Conservation (phyloP, 2,888 invertebrate species). For the Neoascia interrupta region DNA sequence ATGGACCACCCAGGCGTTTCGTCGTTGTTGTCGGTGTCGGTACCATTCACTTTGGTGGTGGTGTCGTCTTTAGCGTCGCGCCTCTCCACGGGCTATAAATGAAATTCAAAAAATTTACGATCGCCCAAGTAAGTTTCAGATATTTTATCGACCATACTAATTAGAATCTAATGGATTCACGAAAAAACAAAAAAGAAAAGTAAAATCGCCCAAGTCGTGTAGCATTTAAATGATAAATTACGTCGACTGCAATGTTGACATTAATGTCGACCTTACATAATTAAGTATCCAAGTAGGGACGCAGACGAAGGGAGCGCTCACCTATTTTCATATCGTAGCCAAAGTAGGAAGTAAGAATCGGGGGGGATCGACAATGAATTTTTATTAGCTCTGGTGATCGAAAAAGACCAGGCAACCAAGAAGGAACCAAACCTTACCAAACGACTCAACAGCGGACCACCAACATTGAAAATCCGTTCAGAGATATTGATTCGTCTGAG, state of each 20-base stretch:
- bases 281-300: no score
- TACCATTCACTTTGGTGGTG: slow-evolving; percentile 13
- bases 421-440: no score
- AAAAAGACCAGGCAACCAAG: no score
- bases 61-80: slow-evolving; percentile 24
- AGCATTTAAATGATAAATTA: slow-evolving; percentile 59
- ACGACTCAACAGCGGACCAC: no score
- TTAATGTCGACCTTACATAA: slow-evolving; percentile 58
- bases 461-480: slow-evolving; percentile 58
- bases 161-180: slow-evolving; percentile 56
- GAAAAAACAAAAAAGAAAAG: not conserved
- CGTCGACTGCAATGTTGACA: slow-evolving; percentile 55
- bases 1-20: slow-evolving; percentile 59
- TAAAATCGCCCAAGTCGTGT: slow-evolving; percentile 17
- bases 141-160: no score
- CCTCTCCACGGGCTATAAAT: slow-evolving; percentile 40
- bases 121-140: no score
- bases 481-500: slow-evolving; percentile 60
- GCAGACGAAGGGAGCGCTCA: no score
- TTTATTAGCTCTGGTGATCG: slow-evolving; percentile 23
- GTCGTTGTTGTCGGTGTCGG: no score
- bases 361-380: slow-evolving; percentile 21
- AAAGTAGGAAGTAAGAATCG: slow-evolving; percentile 10
- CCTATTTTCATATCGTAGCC: not conserved
- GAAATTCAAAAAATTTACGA: slow-evolving; percentile 54